A percentile compares a stretch with the other conserved stretches of the same genome.
phyloP scores from a whole-genome alignment of 2,797 vertebrate species.

The Poeciliopsis gracilis region DNA sequence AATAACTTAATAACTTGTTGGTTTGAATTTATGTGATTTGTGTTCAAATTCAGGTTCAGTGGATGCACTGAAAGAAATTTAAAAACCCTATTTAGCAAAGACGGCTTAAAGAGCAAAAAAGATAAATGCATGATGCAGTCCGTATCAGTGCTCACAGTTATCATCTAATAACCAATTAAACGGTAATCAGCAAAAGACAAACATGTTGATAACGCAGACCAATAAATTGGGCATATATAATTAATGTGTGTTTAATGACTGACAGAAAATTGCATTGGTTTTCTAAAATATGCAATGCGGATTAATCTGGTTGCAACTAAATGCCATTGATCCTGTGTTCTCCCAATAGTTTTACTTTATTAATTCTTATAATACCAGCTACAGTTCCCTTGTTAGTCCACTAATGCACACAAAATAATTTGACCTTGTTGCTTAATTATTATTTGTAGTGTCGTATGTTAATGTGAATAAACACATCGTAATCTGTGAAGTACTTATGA shows the following conservation, averaged over 20 bases:
- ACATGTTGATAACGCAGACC: constrained; percentile 66
- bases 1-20: constrained; percentile 14
- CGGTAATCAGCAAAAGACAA: constrained; percentile 62
- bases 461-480: background rate
- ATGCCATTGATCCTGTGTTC: constrained; percentile 53
- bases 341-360: background rate
- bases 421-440: background rate
- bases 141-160: constrained; percentile 37
- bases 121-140: constrained; percentile 23
- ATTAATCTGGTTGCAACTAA: constrained; percentile 53
- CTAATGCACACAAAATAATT: background rate
- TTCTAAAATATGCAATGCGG: constrained; percentile 50
- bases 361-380: constrained; percentile 29
- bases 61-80: constrained; percentile 28
- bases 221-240: constrained; percentile 69
- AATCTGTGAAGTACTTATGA: constrained; percentile 8
- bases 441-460: background rate
- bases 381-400: background rate
- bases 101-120: constrained; percentile 32
- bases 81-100: constrained; percentile 5
- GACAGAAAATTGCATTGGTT: constrained; percentile 52
- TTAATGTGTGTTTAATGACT: constrained; percentile 65
- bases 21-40: constrained; percentile 33
- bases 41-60: constrained; percentile 12
- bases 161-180: constrained; percentile 69